These are phyloP conservation scores for Pelvicachromis taeniatus DNA, from an alignment of 2,113 vertebrate genomes.

Conservation along the genomic window DNA sequence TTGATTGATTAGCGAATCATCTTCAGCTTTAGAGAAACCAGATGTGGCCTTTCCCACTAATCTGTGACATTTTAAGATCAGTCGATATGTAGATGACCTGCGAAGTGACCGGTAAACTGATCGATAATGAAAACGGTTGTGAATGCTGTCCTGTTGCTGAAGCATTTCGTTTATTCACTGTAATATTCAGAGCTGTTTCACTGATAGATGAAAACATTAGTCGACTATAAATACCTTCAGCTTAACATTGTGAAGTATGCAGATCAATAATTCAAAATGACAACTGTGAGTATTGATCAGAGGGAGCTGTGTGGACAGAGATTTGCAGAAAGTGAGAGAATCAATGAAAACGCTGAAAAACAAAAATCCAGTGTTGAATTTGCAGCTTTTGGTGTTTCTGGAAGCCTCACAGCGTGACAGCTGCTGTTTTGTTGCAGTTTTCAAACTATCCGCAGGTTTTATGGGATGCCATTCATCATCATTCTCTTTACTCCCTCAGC, in stretches of 20 bases:
- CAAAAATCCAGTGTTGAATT: neutral
- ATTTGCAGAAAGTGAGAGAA: neutral
- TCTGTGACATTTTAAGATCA: neutral
- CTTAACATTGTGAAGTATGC: neutral
- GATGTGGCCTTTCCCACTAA: neutral
- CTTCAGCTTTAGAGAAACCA: neutral
- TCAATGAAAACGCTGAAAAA: neutral
- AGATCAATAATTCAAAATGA: constrained; percentile 17
- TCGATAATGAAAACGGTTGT: neutral
- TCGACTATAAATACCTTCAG: neutral
- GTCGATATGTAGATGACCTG: neutral
- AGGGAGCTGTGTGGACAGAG: neutral
- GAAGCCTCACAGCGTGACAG: neutral
- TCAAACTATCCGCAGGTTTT: neutral
- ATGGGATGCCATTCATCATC: neutral
- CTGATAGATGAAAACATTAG: neutral
- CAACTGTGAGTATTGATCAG: constrained; percentile 32
- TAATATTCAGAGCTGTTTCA: neutral
- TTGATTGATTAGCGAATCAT: neutral
- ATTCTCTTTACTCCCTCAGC: neutral
- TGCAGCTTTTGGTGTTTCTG: neutral
- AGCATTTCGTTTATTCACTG: neutral
- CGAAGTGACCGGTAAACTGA: neutral
- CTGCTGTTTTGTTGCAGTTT: neutral
- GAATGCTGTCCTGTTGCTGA: neutral